A percentile compares a stretch with the other conserved stretches of the same genome.
Conservation (phyloP, 2,113 vertebrate genomes). For the Chionomys nivalis region DNA sequence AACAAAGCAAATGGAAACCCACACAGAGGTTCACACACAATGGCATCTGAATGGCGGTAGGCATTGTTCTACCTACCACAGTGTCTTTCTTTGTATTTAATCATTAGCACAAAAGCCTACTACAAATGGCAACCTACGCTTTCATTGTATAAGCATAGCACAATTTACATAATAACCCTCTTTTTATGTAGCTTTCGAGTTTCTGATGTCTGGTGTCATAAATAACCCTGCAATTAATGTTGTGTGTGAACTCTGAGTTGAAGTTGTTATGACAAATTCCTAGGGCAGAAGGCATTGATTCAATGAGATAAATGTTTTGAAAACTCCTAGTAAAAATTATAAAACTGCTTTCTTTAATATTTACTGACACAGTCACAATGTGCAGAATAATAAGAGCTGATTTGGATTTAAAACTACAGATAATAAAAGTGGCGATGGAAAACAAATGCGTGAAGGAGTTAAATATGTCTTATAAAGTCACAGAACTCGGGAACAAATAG, state of each 20-base stretch:
- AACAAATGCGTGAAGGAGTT: not conserved
- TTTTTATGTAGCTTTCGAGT: not conserved
- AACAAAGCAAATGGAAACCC: not conserved
- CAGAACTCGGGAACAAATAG: not conserved
- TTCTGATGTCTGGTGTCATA: not conserved
- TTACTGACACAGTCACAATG: not conserved
- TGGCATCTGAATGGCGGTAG: not conserved
- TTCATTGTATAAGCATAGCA: not conserved
- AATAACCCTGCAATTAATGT: not conserved
- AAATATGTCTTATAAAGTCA: not conserved
- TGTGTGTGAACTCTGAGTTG: not conserved
- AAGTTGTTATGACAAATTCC: not conserved
- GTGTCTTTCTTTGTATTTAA: not conserved
- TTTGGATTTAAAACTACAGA: not conserved
- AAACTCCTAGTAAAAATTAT: conserved; percentile 1
- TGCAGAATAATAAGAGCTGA: not conserved
- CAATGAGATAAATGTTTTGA: not conserved
- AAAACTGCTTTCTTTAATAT: not conserved
- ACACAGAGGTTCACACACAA: not conserved
- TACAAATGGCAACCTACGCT: not conserved
- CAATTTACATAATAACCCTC: conserved; percentile 3
- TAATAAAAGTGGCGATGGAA: not conserved
- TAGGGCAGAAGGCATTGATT: not conserved
- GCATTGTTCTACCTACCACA: not conserved
- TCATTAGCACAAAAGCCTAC: not conserved